Evolutionary conservation across 1,140 invertebrate genomes (phyloP).

Genomic region (Drosophila biarmipes): DNA sequence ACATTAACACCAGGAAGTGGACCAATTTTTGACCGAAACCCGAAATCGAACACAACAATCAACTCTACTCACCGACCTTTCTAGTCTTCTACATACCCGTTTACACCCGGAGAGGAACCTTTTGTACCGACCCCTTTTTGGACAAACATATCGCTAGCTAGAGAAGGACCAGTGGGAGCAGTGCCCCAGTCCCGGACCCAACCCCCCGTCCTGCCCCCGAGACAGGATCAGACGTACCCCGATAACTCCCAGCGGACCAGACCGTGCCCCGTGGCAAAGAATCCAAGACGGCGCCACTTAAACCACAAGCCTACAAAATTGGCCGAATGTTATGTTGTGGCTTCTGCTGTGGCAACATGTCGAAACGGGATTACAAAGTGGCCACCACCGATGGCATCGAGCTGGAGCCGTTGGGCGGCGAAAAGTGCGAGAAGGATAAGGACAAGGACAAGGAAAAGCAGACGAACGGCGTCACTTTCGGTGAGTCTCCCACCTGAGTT

Average conservation of each 20-base stretch:
- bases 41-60: conserved; percentile 50
- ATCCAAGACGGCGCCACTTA: conserved; percentile 72
- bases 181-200: conserved; percentile 6
- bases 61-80: conserved; percentile 62
- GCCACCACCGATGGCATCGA: conserved; percentile 84
- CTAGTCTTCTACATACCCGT: conserved; percentile 45
- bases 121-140: conserved; percentile 43
- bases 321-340: conserved; percentile 84
- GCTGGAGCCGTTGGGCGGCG: conserved; percentile 83
- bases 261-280: conserved; percentile 15
- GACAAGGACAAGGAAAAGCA: conserved; percentile 83
- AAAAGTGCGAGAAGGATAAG: conserved; percentile 82
- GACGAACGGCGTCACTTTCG: conserved; percentile 83
- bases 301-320: conserved; percentile 76
- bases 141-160: conserved; percentile 39
- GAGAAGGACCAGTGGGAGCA: neutral
- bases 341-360: conserved; percentile 84
- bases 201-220: conserved; percentile 3
- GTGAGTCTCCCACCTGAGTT: conserved; percentile 51
- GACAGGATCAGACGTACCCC: conserved; percentile 4
- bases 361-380: conserved; percentile 84
- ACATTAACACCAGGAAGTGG: conserved; percentile 53
- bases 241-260: neutral
- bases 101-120: conserved; percentile 19
- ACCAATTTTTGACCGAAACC: conserved; percentile 63